Base-by-base conservation (phyloP, 92 coral and sea anemone genomes). In the Phymanthus crucifer region DNA sequence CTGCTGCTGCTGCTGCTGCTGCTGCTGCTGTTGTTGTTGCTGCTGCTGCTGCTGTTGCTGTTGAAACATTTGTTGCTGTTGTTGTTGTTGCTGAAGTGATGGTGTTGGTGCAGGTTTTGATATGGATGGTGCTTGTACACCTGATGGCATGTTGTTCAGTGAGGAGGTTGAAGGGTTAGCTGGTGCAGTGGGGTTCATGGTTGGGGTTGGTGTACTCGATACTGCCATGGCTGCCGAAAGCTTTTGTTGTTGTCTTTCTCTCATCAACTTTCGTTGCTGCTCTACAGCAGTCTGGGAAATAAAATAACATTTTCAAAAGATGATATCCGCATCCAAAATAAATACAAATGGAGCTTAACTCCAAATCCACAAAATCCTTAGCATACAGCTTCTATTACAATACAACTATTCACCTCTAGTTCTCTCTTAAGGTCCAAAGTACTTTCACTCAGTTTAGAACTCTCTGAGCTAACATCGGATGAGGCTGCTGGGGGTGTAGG, bases 391-490 rank as follows among this genome's bases (percentile, higher is more conserved):
- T n/a, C n/a, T n/a, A n/a, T n/a, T n/a, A n/a, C n/a, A n/a, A n/a
- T n/a, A n/a, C n/a, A n/a, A 4, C 48, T 43, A 21, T 2, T 7
- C 68, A 96, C 99, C 86, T 96, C 98, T 24, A 96, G 82, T 71
- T 96, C 98, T 77, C 94, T 90, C 84, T 89, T 93, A 43, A 96
- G 97, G 71, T 96, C 89, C 54, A 94, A 82, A 38, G 97, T 93
- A 72, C 99, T 95, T 69, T 93, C 93, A 80, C 93, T 89, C 46
- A 96, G 91, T 4, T 85, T 37, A 32, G 74, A 58, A 3, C 89
- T 35, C 1, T 86, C 32, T 21, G 90, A 38, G 13, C 72, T 50
- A 18, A 66, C 35, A 50, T 84, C 83, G 18, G 87, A 74, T 38
- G 84, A 66, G 54, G 87, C 58, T 2, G 78, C 64, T 23, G 87